Conservation (phyloP, 2,888 invertebrate species). For the Macaria notata region DNA sequence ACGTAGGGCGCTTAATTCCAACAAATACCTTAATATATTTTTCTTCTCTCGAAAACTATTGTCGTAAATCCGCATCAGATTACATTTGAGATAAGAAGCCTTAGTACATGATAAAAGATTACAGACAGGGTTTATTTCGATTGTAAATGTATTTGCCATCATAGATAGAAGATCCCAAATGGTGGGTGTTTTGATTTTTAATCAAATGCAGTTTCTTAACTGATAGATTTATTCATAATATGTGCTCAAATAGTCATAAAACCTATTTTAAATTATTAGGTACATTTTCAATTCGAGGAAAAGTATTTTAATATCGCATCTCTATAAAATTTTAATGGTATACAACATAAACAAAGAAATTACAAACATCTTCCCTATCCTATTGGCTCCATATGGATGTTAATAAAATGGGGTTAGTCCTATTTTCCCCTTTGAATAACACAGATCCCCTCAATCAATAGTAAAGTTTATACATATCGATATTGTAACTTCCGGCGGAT, state of each 20-base stretch:
- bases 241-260: no score
- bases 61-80: conserved; percentile 5
- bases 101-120: conserved; percentile 5
- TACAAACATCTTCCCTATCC: conserved; percentile 4
- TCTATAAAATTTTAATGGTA: no score
- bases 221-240: no score
- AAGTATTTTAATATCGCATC: no score
- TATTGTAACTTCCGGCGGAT: conserved; percentile 2
- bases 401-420: conserved; percentile 5
- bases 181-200: no score
- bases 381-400: conserved; percentile 13
- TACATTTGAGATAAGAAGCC: conserved; percentile 2
- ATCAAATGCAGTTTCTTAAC: no score
- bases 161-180: no score
- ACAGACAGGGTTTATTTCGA: no score
- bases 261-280: no score
- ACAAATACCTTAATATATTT: conserved; percentile 3
- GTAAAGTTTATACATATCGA: conserved; percentile 1
- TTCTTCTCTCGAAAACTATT: background rate
- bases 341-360: no score
- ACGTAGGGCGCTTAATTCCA: conserved; percentile 13
- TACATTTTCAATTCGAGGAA: no score
- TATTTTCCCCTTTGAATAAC: conserved; percentile 12
- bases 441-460: conserved; percentile 6
- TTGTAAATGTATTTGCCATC: no score